phyloP scores from a whole-genome alignment of 2,797 vertebrate genomes.

The Gymnodraco acuticeps region DNA sequence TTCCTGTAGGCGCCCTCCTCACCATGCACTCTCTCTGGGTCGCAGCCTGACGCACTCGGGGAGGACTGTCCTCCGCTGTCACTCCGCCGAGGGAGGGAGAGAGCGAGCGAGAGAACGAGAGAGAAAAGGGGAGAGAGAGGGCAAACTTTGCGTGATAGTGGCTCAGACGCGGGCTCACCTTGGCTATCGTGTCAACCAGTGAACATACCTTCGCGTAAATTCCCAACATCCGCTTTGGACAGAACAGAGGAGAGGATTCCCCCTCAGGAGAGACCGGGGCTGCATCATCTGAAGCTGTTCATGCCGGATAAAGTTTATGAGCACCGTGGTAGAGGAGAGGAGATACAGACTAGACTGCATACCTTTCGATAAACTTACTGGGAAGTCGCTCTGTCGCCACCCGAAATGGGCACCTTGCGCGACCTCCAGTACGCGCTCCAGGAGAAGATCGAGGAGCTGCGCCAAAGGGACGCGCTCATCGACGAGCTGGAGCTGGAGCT shows the following conservation, averaged over 20 bases:
- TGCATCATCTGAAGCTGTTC: slow-evolving; percentile 58
- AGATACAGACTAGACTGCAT: slow-evolving; percentile 39
- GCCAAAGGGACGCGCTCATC: slow-evolving; percentile 97
- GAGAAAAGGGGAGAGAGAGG: slow-evolving; percentile 29
- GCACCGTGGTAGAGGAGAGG: slow-evolving; percentile 67
- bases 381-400: slow-evolving; percentile 49
- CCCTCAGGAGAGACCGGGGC: slow-evolving; percentile 34
- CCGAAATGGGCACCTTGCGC: slow-evolving; percentile 94
- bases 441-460: slow-evolving; percentile 99
- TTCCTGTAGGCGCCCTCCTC: slow-evolving; percentile 82
- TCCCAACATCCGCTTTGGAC: slow-evolving; percentile 39
- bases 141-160: slow-evolving; percentile 70
- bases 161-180: slow-evolving; percentile 55
- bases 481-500: slow-evolving; percentile 99
- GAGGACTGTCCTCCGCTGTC: slow-evolving; percentile 73
- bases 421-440: slow-evolving; percentile 98
- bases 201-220: slow-evolving; percentile 43
- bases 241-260: slow-evolving; percentile 37
- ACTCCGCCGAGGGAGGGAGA: slow-evolving; percentile 48
- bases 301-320: slow-evolving; percentile 81
- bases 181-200: slow-evolving; percentile 23
- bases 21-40: slow-evolving; percentile 68
- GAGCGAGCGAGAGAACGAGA: slow-evolving; percentile 22
- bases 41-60: slow-evolving; percentile 75
- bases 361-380: slow-evolving; percentile 64